These are phyloP conservation scores for Anabas testudineus DNA, from an alignment of 2,797 vertebrate genomes.

Conservation along the genomic window DNA sequence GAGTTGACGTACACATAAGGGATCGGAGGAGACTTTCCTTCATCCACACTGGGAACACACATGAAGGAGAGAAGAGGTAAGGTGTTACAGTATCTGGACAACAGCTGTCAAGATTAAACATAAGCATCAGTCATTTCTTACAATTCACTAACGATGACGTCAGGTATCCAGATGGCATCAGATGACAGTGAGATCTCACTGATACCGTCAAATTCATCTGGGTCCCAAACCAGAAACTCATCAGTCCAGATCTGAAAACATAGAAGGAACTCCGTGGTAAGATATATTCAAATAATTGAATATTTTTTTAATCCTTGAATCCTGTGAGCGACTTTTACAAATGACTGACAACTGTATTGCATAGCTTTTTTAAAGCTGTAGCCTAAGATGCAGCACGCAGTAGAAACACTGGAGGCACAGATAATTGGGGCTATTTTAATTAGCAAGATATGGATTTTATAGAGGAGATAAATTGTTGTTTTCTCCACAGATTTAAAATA, in stretches of 20 bases:
- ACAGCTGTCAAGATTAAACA: not conserved
- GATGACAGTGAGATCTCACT: constrained; percentile 88
- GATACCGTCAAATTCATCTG: constrained; percentile 89
- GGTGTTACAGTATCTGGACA: constrained; percentile 2
- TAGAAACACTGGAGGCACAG: not conserved
- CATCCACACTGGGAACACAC: constrained; percentile 81
- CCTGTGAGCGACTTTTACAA: not conserved
- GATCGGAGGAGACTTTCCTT: constrained; percentile 83
- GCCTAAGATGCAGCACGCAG: not conserved
- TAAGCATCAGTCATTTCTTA: constrained; percentile 71
- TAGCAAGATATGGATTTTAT: not conserved
- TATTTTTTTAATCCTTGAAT: not conserved
- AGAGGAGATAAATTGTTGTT: not conserved
- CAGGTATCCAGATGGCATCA: constrained; percentile 90
- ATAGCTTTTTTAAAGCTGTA: not conserved
- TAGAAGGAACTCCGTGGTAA: not conserved
- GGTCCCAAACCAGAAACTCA: constrained; percentile 92
- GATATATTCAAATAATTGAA: not conserved
- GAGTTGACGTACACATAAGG: constrained; percentile 91
- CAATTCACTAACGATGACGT: constrained; percentile 90
- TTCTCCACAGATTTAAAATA: not conserved
- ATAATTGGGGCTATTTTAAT: not conserved
- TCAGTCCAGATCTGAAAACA: constrained; percentile 88
- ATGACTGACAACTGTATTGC: not conserved
- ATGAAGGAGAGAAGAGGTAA: not conserved